Base-by-base conservation (phyloP, 2,113 vertebrate genomes). In the Gobius niger region DNA sequence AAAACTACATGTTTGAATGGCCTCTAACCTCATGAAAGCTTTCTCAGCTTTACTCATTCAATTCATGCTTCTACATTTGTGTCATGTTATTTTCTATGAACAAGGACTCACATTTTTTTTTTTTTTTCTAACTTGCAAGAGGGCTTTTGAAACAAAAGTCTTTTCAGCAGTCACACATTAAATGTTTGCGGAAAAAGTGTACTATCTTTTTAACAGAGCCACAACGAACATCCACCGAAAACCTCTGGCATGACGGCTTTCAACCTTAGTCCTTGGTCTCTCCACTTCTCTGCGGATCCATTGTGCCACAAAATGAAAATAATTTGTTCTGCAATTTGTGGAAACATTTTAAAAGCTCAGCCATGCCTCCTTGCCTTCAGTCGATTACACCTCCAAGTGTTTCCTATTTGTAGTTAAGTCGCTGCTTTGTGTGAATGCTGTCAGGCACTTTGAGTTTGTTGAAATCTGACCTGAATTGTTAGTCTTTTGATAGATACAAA, bases 361-460 rank as follows among this genome's bases (percentile, higher is more conserved):
- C 51, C 69, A 64, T 78, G 72, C 72, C 40, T n/a, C n/a, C 57
- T 41, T 59, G 56, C 56, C 24, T 12, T 56, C 2, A 1, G 24
- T 56, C 11, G 9, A 57, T 57, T 12, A 34, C 10, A 40, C 34
- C 18, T 57, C 54, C 19, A 42, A 24, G 10, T 57, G 24, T 34
- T 34, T 34, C 24, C 24, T 42, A 42, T 44, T 44, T 60, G 14
- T 42, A 42, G 34, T 60, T 8, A 34, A 57, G 54, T 1, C 13
- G 40, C 57, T 60, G 57, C n/a, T 40, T 44, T 42, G 11, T 34
- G 40, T 60, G 57, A 60, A 44, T 42, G 3, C 47, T 42, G 11
- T 60, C 70, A 77, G 85, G 76, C 75, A 86, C 81, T 68, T 65
- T 63, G 41, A 11, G 71, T 60, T 71, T n/a, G 57, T 16, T 42